Base-by-base conservation (phyloP, 2,797 vertebrate species). In the Neostethus bicornis region DNA sequence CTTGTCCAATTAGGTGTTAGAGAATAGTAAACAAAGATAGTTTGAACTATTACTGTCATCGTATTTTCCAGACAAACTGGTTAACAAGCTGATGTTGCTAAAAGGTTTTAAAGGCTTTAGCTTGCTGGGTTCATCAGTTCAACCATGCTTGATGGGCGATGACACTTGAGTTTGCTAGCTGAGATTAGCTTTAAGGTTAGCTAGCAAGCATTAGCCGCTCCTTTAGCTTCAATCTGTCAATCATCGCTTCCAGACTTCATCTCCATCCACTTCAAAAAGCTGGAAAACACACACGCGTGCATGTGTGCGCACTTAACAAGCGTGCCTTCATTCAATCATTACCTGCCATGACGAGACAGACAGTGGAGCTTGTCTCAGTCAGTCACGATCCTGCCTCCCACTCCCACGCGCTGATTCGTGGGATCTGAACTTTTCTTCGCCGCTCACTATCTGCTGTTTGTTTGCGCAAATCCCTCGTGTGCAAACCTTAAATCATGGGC, bases 321-420 rank as follows among this genome's bases (percentile, higher is more conserved):
- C 17, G 61, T 32, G 43, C 41, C 17, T 20, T 21, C 9, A 2
- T 63, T 28, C 1, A 28, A 28, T 54, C 14, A 48, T 83, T 92
- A 93, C 92, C 92, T 92, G 92, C 92, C 92, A 93, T 93, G 87
- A 84, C 68, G 88, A 89, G 85, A 86, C 81, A 84, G 73, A 82
- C 84, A 81, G 85, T 78, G 88, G 85, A 68, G 84, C 85, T 87
- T 42, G 61, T 58, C 85, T 85, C 84, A 63, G 79, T 80, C 80
- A 65, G 82, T 88, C 86, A 87, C 85, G 85, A 86, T 83, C 83
- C 81, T 73, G 79, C 66, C 75, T 79, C 83, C 85, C 77, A 74
- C 88, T 87, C 88, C 86, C 88, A 85, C 85, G 81, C 88, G 73
- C 23, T 66, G 77, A 39, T 77, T 77, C 73, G 73, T 79, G 78